Conservation (phyloP, 2,888 invertebrate species). For the Scotopteryx bipunctaria region DNA sequence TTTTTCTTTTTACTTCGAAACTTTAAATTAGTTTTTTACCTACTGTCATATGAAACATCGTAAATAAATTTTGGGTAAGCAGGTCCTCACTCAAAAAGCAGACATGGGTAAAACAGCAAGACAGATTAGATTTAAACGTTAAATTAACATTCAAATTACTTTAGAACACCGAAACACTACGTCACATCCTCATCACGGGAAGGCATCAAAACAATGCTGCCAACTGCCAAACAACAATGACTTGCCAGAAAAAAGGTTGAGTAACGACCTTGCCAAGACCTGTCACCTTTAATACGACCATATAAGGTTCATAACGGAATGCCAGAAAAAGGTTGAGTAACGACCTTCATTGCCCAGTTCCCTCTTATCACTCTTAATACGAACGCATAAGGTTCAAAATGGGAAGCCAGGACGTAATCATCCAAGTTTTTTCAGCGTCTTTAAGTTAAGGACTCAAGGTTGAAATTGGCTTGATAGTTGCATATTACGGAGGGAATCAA, state of each 20-base stretch:
- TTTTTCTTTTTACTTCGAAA: too few species aligned
- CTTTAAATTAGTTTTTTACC: too few species aligned
- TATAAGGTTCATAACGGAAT: conserved; percentile 25
- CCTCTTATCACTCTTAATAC: conserved; percentile 24
- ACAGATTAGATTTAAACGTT: conserved; percentile 8
- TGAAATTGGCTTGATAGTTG: conserved; percentile 16
- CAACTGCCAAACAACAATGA: conserved; percentile 44
- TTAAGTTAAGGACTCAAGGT: conserved; percentile 8
- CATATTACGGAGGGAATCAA: conserved; percentile 44
- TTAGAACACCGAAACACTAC: conserved; percentile 26
- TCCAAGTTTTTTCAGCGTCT: conserved; percentile 19
- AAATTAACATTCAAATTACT: conserved; percentile 16
- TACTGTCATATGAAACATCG: too few species aligned
- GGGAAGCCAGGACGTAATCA: conserved; percentile 9
- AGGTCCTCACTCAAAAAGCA: neutral
- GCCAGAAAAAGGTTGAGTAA: conserved; percentile 45
- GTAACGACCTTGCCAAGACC: conserved; percentile 38
- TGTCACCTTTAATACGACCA: conserved; percentile 22
- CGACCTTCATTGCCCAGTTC: conserved; percentile 31
- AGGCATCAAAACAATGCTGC: conserved; percentile 39
- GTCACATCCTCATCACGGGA: conserved; percentile 40
- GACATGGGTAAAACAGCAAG: conserved; percentile 1
- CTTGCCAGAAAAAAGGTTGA: conserved; percentile 49
- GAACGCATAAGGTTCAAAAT: conserved; percentile 24
- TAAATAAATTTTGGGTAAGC: too few species aligned